These are phyloP conservation scores for Myotis davidii DNA, from an alignment of 2,113 vertebrate species.

Conservation along the genomic window DNA sequence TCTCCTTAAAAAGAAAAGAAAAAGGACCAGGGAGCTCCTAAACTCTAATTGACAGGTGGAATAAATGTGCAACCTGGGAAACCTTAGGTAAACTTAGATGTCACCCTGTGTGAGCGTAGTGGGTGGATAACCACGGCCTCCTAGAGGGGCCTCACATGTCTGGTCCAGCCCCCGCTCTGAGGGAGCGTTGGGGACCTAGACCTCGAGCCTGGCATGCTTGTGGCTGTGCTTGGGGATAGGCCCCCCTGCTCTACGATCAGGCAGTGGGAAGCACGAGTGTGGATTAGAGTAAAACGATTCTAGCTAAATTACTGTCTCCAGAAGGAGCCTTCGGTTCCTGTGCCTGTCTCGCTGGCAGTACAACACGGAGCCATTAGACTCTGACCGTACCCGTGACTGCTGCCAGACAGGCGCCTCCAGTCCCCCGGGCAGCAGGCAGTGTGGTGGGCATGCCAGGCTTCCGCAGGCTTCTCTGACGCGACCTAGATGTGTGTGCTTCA, in stretches of 20 bases:
- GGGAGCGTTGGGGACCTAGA: too few relatives aligned
- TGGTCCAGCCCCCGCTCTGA: neutral
- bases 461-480: rapidly evolving
- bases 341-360: rapidly evolving
- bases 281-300: neutral
- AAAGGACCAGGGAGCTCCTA: neutral
- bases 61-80: neutral
- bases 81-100: neutral
- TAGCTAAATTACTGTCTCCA: neutral
- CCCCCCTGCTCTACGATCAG: neutral
- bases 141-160: neutral
- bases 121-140: rapidly evolving
- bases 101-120: neutral
- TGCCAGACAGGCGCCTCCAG: neutral
- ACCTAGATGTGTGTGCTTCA: rapidly evolving
- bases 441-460: neutral
- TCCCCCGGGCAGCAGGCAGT: neutral
- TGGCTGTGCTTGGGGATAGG: neutral
- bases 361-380: rapidly evolving
- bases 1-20: too few relatives aligned
- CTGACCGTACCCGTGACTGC: rapidly evolving
- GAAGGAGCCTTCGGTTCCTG: neutral
- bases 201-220: neutral
- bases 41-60: too few relatives aligned
- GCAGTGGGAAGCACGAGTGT: neutral